A percentile compares a stretch with the other conserved stretches of the same genome.
Conservation (phyloP, 2,888 invertebrate species). For the Trichogramma evanescens region DNA sequence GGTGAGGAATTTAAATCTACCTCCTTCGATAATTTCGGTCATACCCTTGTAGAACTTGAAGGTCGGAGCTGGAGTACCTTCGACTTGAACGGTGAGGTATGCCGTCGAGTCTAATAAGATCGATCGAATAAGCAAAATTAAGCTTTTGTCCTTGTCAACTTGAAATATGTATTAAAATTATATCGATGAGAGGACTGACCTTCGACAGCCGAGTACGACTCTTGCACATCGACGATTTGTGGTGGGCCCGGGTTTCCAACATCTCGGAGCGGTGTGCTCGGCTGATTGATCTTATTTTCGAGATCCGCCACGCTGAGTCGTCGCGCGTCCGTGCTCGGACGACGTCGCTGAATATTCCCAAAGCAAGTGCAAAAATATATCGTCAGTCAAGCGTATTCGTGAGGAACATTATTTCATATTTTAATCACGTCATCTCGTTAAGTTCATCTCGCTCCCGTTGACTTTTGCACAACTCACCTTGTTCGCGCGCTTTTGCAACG, state of each 20-base stretch:
- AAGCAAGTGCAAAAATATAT: neutral
- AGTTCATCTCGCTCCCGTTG: no score
- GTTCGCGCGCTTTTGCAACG: no score
- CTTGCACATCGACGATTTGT: slow-evolving; percentile 84
- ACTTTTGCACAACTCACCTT: no score
- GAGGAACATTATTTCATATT: no score
- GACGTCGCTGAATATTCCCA: slow-evolving; percentile 56
- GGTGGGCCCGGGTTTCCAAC: slow-evolving; percentile 78
- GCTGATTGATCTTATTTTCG: slow-evolving; percentile 84
- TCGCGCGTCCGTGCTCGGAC: slow-evolving; percentile 85
- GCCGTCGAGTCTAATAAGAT: slow-evolving; percentile 68
- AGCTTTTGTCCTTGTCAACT: no score
- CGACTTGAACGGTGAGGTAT: slow-evolving; percentile 82
- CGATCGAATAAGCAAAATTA: no score
- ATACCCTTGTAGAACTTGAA: slow-evolving; percentile 95
- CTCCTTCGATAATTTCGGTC: slow-evolving; percentile 88
- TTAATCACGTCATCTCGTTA: no score
- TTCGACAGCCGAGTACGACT: slow-evolving; percentile 94
- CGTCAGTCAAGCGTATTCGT: no score
- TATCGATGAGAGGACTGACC: slow-evolving; percentile 52
- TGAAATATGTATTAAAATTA: no score
- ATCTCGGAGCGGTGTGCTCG: slow-evolving; percentile 80
- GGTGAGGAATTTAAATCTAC: slow-evolving; percentile 89
- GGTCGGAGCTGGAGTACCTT: slow-evolving; percentile 89
- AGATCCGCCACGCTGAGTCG: slow-evolving; percentile 85